Base-by-base conservation (phyloP, 2,797 vertebrate genomes). In the Lagorchestes hirsutus region DNA sequence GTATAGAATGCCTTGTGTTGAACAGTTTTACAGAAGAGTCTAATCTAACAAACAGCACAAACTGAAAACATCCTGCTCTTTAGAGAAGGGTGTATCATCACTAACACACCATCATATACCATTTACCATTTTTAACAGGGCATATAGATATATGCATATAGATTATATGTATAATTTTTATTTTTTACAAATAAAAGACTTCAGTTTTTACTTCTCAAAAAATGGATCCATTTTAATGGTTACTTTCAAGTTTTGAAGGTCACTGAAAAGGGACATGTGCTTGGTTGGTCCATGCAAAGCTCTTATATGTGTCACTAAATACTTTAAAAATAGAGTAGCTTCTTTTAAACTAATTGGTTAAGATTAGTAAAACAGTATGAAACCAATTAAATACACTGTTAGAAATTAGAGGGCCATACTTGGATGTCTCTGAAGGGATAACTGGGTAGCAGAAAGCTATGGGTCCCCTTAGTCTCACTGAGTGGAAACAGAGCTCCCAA, bases 241-340 rank as follows among this genome's bases (percentile, higher is more conserved):
- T 95, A 90, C 95, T 95, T 97, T 98, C 98, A 95, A 96, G 97
- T 98, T 98, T 98, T 98, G 97, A 97, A 98, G 97, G 96, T 98
- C 74, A 97, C 96, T 97, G 98, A 97, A 98, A 98, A 58, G 98
- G 97, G 95, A 52, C 96, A 92, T 98, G 98, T 98, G 98, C 98
- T 98, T 97, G 98, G 98, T 98, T 98, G 92, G 67, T 98, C 98
- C 98, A 98, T 99, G 98, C 98, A 99, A 98, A 98, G 98, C 98
- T 97, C 95, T 95, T 91, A 97, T 24, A 0, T 93, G 50, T 59
- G 94, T 98, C 58, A 2, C 97, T 98, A 98, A 97, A 94, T 95
- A 97, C 98, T 96, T 98, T 98, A 97, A 40, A 97, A 98, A 98
- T 97, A 98, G 97, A 97, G 96, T 95, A 96, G 95, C 95, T 97